Evolutionary conservation across 2,113 vertebrate genomes (phyloP), one percentile per base, ranked within the genome.

Genomic region (Hepsetus odoe): DNA sequence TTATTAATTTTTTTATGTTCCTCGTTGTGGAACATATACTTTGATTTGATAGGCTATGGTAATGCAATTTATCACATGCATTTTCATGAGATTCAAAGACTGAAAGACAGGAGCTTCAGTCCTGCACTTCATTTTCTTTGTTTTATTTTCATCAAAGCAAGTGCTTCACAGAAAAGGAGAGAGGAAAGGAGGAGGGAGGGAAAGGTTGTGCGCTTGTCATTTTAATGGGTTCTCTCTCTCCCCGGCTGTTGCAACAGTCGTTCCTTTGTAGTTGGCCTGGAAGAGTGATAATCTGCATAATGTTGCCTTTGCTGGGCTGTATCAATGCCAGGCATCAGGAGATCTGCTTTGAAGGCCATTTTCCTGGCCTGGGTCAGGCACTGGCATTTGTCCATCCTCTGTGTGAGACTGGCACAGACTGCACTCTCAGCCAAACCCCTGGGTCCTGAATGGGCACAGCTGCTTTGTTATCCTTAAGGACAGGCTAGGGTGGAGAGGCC

Each of bases 281-380:
- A 71, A 82, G 64, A 80, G 72, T 80, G 79, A 80, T 82, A 82
- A 83, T 85, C 81, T 81, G 76, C 70, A 76, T 72, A 83, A 81
- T 80, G 62, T 64, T 70, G 81, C 79, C 49, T 81, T 67, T 74
- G 58, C 76, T 53, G 58, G 42, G 46, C 79, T 56, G 44, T 72
- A 76, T 75, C 59, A 53, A 61, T 84, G 82, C 77, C 80, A 83
- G 79, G 68, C 80, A 79, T 84, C 80, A 79, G 82, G 74, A 79
- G 69, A 66, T 67, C 77, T 74, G 83, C 77, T 81, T 80, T 80
- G 67, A 72, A 82, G 76, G 72, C 80, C 38, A 56, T 81, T 79
- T 81, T 80, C 71, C 58, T 38, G 22, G 62, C 30, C 72, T 46
- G 67, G 72, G 59, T 83, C 78, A 82, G 72, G 59, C 49, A 7